phyloP scores from a whole-genome alignment of 1,140 invertebrate species.

The Ips nitidus region DNA sequence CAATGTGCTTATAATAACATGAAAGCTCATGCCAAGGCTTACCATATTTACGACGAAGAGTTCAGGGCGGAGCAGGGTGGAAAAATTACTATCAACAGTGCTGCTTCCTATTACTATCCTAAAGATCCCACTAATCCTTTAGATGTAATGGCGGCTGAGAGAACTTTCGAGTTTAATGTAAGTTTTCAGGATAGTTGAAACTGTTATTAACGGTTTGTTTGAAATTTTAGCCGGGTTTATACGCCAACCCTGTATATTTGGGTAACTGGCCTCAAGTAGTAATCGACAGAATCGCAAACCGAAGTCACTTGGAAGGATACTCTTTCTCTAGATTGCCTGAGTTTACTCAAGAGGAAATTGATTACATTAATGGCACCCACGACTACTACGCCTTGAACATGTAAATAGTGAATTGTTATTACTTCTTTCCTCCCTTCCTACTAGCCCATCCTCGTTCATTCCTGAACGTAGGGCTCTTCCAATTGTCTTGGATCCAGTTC shows the following conservation, averaged over 20 bases:
- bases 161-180: slow-evolving; percentile 29
- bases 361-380: slow-evolving; percentile 25
- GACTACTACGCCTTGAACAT: slow-evolving; percentile 23
- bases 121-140: slow-evolving; percentile 6
- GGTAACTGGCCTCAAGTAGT: slow-evolving; percentile 18
- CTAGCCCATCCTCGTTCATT: slow-evolving; percentile 15
- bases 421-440: slow-evolving; percentile 19
- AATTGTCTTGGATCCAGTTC: too few species aligned
- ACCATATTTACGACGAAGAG: slow-evolving; percentile 41
- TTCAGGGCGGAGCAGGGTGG: slow-evolving; percentile 39
- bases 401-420: too few species aligned
- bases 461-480: background rate
- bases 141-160: slow-evolving; percentile 29
- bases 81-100: slow-evolving; percentile 52
- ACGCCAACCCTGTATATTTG: slow-evolving; percentile 34
- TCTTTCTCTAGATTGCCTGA: slow-evolving; percentile 12
- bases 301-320: slow-evolving; percentile 16
- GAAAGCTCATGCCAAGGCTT: slow-evolving; percentile 43
- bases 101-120: slow-evolving; percentile 24
- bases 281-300: slow-evolving; percentile 8
- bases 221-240: slow-evolving; percentile 58
- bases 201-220: slow-evolving; percentile 36
- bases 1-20: slow-evolving; percentile 42
- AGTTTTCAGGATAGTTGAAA: slow-evolving; percentile 47
- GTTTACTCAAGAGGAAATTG: slow-evolving; percentile 27